These are phyloP conservation scores for Hydrotaea cyrtoneurina DNA, from an alignment of 2,888 invertebrate species.

Conservation along the genomic window DNA sequence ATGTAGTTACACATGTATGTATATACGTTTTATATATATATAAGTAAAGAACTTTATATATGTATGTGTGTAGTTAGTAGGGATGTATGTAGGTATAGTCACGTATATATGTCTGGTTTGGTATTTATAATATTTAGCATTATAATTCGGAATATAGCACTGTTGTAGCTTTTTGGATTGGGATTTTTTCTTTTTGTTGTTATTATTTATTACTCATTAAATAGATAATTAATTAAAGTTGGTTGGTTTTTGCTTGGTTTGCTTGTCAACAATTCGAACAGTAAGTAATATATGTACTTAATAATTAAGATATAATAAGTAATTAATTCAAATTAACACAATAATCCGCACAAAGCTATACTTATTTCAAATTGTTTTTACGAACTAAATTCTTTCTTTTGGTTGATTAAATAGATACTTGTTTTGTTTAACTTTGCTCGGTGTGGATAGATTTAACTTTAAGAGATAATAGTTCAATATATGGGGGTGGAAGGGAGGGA, in stretches of 20 bases:
- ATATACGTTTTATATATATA: constrained; percentile 43
- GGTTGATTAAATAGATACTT: neutral
- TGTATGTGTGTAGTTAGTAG: constrained; percentile 12
- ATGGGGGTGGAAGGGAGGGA: too few relatives aligned
- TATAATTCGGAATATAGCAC: neutral
- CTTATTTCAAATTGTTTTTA: neutral
- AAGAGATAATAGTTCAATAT: neutral
- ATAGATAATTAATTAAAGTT: neutral
- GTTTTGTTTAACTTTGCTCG: neutral
- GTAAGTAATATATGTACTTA: neutral
- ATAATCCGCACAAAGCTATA: neutral
- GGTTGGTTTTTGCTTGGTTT: neutral
- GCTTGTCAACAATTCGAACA: constrained; percentile 20
- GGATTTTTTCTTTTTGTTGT: neutral
- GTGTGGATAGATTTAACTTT: neutral
- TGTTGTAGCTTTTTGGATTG: neutral
- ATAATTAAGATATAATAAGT: constrained; percentile 10
- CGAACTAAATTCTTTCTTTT: neutral
- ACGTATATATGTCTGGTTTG: neutral
- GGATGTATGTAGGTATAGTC: constrained; percentile 7
- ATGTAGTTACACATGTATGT: constrained; percentile 42
- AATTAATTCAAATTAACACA: constrained; percentile 18
- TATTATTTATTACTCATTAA: constrained; percentile 37
- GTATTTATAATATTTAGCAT: constrained; percentile 45
- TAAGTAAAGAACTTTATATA: constrained; percentile 59